Evolutionary conservation across 2,797 vertebrate species (phyloP), one percentile per base, ranked within the genome.

Genomic region (Allobates femoralis): DNA sequence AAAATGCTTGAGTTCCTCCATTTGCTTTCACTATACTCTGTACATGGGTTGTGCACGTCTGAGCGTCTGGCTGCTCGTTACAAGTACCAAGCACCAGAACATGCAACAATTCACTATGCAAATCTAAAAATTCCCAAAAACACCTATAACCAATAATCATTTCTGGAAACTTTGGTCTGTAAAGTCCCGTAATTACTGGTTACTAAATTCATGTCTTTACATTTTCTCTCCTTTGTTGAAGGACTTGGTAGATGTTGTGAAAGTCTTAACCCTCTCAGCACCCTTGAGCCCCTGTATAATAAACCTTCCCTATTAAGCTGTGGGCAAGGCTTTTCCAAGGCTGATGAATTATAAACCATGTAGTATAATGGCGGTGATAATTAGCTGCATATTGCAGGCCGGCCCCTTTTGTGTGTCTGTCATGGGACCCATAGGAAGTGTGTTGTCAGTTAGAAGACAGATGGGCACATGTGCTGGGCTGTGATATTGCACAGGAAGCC

Each of bases 371-470:
- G 55, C 50, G 37, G 62, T 84, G 58, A 79, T 84, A 87, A 86
- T 86, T 46, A 80, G 67, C 66, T 84, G 75, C 66, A 37, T 80
- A 80, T 69, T 80, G n/a, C 46, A 62, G 30, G n/a, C 76, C 74
- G 8, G 32, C 76, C 67, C 74, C 51, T 8, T 83, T 51, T 50
- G 7, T 75, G 81, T 58, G 76, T n/a, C 34, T 66, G 81, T 75
- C 81, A 84, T 66, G 76, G 81, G 81, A 87, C 56, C 67, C 82
- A 80, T 87, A 32, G 55, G 75, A 84, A 84, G 82, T 79, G 67
- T 19, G 77, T 60, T 84, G 86, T 87, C 86, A 87, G 56, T 84
- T 75, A 67, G 79, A 84, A 87, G 86, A 87, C 86, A 87, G 76
- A 87, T 87, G 86, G 69, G 30, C 75, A 84, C 76, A 83, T 73